Base-by-base conservation (phyloP, 2,888 invertebrate species). In the Cheilosia grossa region DNA sequence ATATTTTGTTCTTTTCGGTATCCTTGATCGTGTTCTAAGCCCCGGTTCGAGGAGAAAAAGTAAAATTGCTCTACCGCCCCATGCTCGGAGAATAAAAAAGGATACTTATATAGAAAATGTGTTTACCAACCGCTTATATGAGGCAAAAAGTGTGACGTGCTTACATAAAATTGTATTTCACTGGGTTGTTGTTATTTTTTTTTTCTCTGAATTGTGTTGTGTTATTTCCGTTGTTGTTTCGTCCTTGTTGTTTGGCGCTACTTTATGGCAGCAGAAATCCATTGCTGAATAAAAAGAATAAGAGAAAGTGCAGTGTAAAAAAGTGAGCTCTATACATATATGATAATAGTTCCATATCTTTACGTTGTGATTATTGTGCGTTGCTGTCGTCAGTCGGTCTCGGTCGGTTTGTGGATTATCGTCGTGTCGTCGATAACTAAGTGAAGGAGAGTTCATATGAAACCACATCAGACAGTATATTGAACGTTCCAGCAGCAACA, bases 91-190 rank as follows among this genome's bases (percentile, higher is more conserved):
- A 40, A 17, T 47, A 33, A 74, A 72, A 72, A 77, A 81, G 81
- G 70, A 85, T 77, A 13, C 13, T 13, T 37, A 37, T 37, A 75
- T 70, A 75, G 75, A 81, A 85, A 80, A 81, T 81, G 85, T 85
- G 70, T 81, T 85, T 85, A 80, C 83, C 80, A 74, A 85, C 83
- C 83, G 75, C 74, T 75, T 80, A 80, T 66, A 40, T 47, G 58
- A 59, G 21, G 56, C 51, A 74, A 66, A 80, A 67, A 77, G 58
- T 77, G 85, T 85, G 72, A 81, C 81, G 75, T 77, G 80, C 81
- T 81, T 77, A 81, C 85, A 81, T 66, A 79, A 77, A 81, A 75
- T 37, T 13, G 66, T 75, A 64, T 80, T 79, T 73, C 80, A 53
- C 69, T 54, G 56, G 44, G 75, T 75, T 75, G 64, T 59, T 30